Conservation (phyloP, 2,113 vertebrate genomes). For the Megatriorchis doriae region DNA sequence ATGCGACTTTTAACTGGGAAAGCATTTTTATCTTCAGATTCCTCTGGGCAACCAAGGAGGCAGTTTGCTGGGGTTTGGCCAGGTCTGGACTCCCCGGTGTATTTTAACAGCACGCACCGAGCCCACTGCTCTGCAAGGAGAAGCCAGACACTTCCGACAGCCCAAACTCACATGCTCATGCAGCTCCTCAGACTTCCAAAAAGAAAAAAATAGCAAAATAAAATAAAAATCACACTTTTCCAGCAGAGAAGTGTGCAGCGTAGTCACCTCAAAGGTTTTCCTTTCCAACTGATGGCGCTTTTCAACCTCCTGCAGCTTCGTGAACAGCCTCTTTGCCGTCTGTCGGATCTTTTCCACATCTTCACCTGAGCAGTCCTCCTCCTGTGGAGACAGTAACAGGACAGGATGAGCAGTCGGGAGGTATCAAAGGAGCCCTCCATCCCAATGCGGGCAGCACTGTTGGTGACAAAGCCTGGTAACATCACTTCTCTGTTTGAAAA, state of each 20-base stretch:
- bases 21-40: not conserved
- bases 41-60: not conserved
- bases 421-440: not conserved
- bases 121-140: not conserved
- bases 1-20: not conserved
- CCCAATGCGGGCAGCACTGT: not conserved
- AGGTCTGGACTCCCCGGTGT: not conserved
- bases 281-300: constrained; percentile 81
- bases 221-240: not conserved
- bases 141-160: not conserved
- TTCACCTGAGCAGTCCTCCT: constrained; percentile 41
- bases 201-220: not conserved
- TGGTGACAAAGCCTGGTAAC: not conserved
- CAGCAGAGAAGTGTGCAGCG: rapidly evolving
- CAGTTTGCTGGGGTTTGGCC: not conserved
- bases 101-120: rapidly evolving
- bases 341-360: constrained; percentile 80
- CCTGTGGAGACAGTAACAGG: not conserved
- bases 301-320: constrained; percentile 81
- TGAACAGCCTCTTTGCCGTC: constrained; percentile 78
- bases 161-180: not conserved
- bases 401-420: not conserved
- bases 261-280: constrained; percentile 79
- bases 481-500: not conserved
- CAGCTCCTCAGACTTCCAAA: not conserved